Evolutionary conservation across 2,888 invertebrate genomes (phyloP).

Genomic region (Phortica magna): DNA sequence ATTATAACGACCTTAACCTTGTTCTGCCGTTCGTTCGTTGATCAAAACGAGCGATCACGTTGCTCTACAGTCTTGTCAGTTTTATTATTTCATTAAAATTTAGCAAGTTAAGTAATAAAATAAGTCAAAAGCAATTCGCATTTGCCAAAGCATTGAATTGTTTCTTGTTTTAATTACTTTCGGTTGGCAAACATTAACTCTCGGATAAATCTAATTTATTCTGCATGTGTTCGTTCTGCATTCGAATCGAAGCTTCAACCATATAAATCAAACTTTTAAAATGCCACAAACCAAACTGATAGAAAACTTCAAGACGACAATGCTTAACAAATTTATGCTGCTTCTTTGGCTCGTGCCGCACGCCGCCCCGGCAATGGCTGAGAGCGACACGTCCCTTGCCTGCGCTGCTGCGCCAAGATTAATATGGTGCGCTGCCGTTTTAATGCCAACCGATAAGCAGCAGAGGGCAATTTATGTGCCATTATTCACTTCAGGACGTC

Average conservation of each 20-base stretch:
- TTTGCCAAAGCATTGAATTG: too few species aligned
- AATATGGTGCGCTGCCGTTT: neutral
- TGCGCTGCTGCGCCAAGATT: neutral
- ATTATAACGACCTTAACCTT: conserved; percentile 68
- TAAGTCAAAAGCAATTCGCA: too few species aligned
- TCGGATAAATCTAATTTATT: too few species aligned
- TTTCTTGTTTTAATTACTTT: too few species aligned
- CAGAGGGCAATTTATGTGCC: conserved; percentile 6
- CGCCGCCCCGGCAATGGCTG: neutral
- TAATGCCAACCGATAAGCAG: conserved; percentile 19
- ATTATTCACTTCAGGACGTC: neutral
- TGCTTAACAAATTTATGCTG: neutral
- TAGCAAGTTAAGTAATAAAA: too few species aligned
- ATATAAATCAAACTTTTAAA: conserved; percentile 8
- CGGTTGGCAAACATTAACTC: too few species aligned
- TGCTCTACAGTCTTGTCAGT: neutral
- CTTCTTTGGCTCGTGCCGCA: neutral
- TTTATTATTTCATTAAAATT: neutral
- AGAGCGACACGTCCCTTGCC: neutral
- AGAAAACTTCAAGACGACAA: neutral
- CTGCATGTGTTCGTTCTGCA: too few species aligned
- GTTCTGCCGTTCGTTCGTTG: conserved; percentile 43
- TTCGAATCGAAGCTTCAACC: neutral
- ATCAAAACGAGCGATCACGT: neutral
- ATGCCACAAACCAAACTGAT: neutral